These are phyloP conservation scores for Lithobates pipiens DNA, from an alignment of 2,797 vertebrate genomes.

Conservation along the genomic window DNA sequence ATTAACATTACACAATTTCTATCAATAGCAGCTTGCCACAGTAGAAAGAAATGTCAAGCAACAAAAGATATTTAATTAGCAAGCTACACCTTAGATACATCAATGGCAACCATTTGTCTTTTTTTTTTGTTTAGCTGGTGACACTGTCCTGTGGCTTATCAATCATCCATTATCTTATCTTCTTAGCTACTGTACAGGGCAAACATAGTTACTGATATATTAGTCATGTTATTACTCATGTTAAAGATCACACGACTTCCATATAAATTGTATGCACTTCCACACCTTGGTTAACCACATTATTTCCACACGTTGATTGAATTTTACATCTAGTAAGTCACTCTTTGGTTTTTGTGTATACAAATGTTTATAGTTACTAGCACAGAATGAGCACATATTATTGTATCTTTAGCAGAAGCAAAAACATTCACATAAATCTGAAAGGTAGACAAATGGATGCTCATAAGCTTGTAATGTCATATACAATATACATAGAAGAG, in stretches of 20 bases:
- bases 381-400: not conserved
- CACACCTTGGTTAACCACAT: not conserved
- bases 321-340: not conserved
- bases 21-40: not conserved
- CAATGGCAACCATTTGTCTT: not conserved
- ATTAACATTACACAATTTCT: not conserved
- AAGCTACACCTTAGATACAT: not conserved
- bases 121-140: not conserved
- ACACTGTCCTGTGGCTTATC: not conserved
- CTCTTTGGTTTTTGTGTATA: not conserved
- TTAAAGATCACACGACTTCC: not conserved
- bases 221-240: not conserved
- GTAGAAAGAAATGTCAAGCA: not conserved
- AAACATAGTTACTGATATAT: not conserved
- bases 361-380: not conserved
- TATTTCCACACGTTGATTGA: not conserved
- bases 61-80: not conserved
- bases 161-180: constrained; percentile 1
- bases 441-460: too few relatives aligned
- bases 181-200: not conserved
- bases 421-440: too few relatives aligned
- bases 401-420: not conserved
- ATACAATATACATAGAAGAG: too few relatives aligned
- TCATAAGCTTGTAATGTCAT: too few relatives aligned
- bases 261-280: not conserved